phyloP scores from a whole-genome alignment of 2,797 vertebrate species.

The Prunella strophiata region DNA sequence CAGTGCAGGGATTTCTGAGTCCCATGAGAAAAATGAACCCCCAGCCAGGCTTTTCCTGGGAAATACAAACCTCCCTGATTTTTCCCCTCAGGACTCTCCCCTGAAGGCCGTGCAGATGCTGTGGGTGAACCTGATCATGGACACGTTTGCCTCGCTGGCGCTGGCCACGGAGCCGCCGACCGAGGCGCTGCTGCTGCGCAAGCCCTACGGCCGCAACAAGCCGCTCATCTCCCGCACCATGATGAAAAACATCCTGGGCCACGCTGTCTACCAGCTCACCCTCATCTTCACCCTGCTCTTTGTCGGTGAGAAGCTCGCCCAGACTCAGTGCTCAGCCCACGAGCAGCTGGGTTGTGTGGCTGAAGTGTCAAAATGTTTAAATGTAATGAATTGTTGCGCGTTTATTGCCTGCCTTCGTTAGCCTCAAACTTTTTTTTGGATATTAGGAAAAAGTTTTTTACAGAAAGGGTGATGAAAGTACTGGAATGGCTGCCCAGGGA shows the following conservation, averaged over 20 bases:
- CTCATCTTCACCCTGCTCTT: constrained; percentile 97
- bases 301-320: constrained; percentile 79
- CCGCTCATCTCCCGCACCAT: constrained; percentile 97
- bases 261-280: constrained; percentile 92
- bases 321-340: not conserved
- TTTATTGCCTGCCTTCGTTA: fast-evolving
- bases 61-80: not conserved
- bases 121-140: constrained; percentile 99
- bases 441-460: not conserved
- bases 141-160: constrained; percentile 96
- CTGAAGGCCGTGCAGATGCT: constrained; percentile 98
- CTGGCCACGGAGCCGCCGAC: constrained; percentile 96
- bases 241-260: constrained; percentile 98
- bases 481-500: not conserved
- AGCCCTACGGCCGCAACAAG: constrained; percentile 96
- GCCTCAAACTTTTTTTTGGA: not conserved
- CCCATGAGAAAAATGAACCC: not conserved
- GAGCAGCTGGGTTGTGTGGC: too few species aligned
- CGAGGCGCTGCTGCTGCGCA: constrained; percentile 89
- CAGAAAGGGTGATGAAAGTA: not conserved
- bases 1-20: fast-evolving
- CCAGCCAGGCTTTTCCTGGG: not conserved
- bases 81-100: constrained; percentile 81
- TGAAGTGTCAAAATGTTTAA: fast-evolving
- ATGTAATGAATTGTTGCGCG: fast-evolving